phyloP scores from a whole-genome alignment of 2,113 vertebrate genomes.

The Oenanthe melanoleuca region DNA sequence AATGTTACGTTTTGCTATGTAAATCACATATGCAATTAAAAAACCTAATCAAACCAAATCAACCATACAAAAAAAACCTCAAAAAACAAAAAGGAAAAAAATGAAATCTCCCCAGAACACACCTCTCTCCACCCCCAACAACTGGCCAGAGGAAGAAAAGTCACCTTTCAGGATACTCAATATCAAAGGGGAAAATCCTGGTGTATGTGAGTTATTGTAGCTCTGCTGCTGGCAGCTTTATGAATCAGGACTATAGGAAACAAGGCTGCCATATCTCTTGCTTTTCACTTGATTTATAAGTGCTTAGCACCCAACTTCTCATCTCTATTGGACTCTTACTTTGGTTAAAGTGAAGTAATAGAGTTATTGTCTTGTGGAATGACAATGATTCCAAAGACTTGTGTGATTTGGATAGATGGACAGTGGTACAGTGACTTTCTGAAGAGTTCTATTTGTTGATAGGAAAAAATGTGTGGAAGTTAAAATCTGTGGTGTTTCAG shows the following conservation, averaged over 20 bases:
- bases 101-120: neutral
- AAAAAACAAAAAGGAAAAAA: neutral
- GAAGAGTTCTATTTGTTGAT: neutral
- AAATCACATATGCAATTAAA: neutral
- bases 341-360: neutral
- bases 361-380: neutral
- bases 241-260: neutral
- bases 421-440: neutral
- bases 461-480: neutral
- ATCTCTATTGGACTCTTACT: neutral
- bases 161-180: neutral
- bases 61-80: rapidly evolving
- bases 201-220: neutral
- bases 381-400: neutral
- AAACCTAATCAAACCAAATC: neutral
- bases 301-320: neutral
- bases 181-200: neutral
- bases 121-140: neutral
- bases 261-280: neutral
- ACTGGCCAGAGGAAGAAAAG: neutral
- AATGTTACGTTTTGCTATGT: neutral
- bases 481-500: neutral
- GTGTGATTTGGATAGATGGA: neutral
- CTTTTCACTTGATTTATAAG: neutral
- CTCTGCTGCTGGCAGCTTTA: neutral